These are phyloP conservation scores for Cataglyphis altisquamis DNA, from an alignment of 2,888 invertebrate genomes.

Conservation along the genomic window DNA sequence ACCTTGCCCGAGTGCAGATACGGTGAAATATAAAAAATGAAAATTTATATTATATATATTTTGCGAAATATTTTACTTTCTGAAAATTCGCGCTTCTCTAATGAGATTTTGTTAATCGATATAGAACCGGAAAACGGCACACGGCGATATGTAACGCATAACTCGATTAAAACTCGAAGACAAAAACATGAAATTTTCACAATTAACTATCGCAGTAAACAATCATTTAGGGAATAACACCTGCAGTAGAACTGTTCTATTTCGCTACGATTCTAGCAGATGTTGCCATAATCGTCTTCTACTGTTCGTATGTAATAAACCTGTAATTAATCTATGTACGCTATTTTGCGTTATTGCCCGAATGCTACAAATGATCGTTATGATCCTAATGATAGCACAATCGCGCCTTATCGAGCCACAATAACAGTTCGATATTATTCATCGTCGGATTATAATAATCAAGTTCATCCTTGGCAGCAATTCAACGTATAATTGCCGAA, in stretches of 20 bases:
- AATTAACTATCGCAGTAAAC: conserved; percentile 14
- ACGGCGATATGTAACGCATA: not conserved
- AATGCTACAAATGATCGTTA: conserved; percentile 2
- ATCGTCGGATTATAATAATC: not conserved
- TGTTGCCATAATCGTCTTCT: conserved; percentile 18
- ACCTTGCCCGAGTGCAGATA: not conserved
- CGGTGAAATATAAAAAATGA: not conserved
- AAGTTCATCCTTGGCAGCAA: conserved; percentile 13
- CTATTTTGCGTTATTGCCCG: not conserved
- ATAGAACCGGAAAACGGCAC: not conserved
- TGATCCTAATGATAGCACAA: conserved; percentile 24
- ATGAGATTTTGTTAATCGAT: not conserved
- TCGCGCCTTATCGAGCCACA: conserved; percentile 17
- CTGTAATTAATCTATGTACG: conserved; percentile 19
- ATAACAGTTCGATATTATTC: not conserved
- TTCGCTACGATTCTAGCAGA: conserved; percentile 11
- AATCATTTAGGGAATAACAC: not conserved
- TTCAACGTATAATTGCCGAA: not conserved
- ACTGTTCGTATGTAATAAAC: conserved; percentile 23
- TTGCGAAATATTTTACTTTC: not conserved
- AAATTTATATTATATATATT: not conserved
- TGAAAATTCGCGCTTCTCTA: not conserved
- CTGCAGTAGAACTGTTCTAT: not conserved
- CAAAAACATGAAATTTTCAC: not conserved
- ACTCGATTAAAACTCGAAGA: not conserved